Conservation (phyloP, 2,113 vertebrate genomes). For the Rostratula benghalensis region DNA sequence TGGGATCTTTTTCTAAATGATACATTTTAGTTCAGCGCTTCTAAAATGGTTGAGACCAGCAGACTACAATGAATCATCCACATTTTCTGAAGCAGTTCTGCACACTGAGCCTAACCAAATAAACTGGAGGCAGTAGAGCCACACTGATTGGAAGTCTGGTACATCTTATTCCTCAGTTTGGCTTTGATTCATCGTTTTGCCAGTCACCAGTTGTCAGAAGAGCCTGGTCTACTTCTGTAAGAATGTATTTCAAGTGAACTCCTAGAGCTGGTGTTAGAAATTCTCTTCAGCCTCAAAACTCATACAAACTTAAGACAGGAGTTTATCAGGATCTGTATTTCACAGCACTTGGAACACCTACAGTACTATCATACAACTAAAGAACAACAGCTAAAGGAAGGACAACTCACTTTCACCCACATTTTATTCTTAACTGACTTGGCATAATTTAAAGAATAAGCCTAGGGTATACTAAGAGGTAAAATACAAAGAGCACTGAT, state of each 20-base stretch:
- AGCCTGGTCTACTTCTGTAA: background rate
- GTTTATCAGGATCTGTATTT: background rate
- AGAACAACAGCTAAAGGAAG: background rate
- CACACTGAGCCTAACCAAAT: background rate
- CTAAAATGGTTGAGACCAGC: background rate
- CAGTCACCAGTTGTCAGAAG: background rate
- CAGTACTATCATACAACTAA: background rate
- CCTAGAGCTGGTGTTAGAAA: background rate
- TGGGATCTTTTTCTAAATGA: background rate
- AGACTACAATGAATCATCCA: background rate
- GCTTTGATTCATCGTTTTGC: background rate
- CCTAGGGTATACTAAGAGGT: background rate
- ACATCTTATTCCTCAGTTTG: background rate
- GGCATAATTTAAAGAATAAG: background rate
- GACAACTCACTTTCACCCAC: background rate
- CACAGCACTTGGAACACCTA: background rate
- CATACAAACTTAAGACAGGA: background rate
- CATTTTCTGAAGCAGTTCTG: background rate
- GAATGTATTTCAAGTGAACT: background rate
- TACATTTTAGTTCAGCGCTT: background rate
- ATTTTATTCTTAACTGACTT: background rate
- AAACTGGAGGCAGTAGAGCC: background rate
- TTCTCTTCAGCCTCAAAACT: background rate
- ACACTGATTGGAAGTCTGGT: background rate
- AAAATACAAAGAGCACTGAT: slow-evolving; percentile 55